Percentiles rank a stretch among this genome's conserved stretches.
Evolutionary conservation across 2,113 vertebrate species (phyloP).

Genomic region (Rhineura floridana): DNA sequence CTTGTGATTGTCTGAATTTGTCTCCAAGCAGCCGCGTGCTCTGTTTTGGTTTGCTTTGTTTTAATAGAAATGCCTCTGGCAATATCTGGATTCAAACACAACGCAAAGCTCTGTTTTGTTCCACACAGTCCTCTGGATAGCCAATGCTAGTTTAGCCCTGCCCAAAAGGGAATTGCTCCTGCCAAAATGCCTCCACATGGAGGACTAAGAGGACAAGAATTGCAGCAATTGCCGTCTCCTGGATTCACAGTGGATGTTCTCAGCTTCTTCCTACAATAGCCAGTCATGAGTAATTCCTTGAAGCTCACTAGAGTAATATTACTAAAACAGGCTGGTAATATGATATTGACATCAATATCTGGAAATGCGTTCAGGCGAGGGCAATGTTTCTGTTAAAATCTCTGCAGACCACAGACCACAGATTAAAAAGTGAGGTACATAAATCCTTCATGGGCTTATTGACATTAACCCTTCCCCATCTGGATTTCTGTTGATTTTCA

Average conservation of each 20-base stretch:
- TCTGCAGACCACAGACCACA: background rate
- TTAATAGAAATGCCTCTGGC: too few relatives aligned
- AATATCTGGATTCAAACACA: too few relatives aligned
- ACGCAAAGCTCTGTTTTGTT: too few relatives aligned
- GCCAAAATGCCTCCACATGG: too few relatives aligned
- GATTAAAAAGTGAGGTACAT: background rate
- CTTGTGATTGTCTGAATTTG: too few relatives aligned
- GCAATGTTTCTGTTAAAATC: background rate
- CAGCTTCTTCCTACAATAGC: conserved; percentile 7
- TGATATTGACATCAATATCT: accelerated
- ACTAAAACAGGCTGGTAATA: background rate
- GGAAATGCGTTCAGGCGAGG: background rate
- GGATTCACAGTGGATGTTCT: background rate
- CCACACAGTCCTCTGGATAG: background rate
- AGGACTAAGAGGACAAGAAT: too few relatives aligned
- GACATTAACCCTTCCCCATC: background rate
- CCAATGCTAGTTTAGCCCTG: too few relatives aligned
- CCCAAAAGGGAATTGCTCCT: background rate
- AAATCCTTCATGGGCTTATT: background rate
- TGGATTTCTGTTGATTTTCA: background rate
- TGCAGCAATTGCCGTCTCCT: background rate
- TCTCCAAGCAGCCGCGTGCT: too few relatives aligned
- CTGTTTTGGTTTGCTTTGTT: too few relatives aligned
- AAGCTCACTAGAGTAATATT: background rate
- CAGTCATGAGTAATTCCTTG: background rate